These are phyloP conservation scores for Linyphia triangularis DNA, from an alignment of 2,888 invertebrate species.

Conservation along the genomic window DNA sequence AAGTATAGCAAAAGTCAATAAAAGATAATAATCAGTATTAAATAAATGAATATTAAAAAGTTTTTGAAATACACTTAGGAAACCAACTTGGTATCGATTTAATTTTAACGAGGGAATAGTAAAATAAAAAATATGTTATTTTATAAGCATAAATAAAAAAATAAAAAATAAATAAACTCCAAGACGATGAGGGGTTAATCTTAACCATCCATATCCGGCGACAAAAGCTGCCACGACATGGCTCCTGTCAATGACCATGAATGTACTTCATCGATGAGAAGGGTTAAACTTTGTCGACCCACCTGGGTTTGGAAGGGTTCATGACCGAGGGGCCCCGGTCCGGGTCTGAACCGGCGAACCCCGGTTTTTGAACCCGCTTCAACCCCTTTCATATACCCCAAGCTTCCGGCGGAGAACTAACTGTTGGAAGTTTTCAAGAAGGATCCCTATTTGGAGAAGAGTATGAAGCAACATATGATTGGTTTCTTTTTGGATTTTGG, in stretches of 20 bases:
- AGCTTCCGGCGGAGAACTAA: conserved; percentile 36
- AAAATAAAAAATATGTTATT: too few species aligned
- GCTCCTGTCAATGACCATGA: conserved; percentile 54
- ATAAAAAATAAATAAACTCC: not conserved
- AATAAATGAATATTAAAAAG: too few species aligned
- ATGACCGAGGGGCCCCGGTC: conserved; percentile 30
- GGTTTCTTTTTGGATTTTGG: too few species aligned
- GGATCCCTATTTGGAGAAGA: too few species aligned
- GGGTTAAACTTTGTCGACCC: conserved; percentile 24
- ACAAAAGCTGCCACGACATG: not conserved
- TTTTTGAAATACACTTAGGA: too few species aligned
- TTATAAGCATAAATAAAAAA: not conserved
- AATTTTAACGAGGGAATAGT: too few species aligned
- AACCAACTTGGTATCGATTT: too few species aligned
- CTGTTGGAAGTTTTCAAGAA: too few species aligned
- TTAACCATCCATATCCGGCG: conserved; percentile 19
- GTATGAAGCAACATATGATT: too few species aligned
- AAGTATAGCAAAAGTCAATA: too few species aligned
- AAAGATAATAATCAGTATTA: too few species aligned
- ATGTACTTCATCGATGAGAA: conserved; percentile 35
- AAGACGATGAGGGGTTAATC: conserved; percentile 11
- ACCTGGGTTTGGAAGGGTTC: conserved; percentile 52
- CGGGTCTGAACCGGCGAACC: not conserved
- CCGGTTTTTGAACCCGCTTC: conserved; percentile 56
- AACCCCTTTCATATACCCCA: conserved; percentile 50